A percentile compares a stretch with the other conserved stretches of the same genome.
Conservation (phyloP, 2,888 invertebrate genomes). For the Eumacrocentrus americanus region DNA sequence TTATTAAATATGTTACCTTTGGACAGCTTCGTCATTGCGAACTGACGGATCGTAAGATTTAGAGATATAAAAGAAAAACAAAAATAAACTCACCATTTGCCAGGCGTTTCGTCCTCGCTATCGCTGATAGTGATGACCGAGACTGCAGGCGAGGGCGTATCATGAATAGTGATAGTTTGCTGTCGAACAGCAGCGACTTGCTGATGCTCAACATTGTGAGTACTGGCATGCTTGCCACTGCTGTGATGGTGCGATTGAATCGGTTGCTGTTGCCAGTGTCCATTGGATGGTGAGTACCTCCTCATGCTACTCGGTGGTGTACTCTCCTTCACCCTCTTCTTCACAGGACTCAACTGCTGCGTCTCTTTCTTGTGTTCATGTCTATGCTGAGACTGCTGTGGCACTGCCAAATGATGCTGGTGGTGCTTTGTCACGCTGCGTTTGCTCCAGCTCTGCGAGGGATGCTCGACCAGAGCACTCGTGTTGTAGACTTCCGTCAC, state of each 20-base stretch:
- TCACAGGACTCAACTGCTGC: conserved; percentile 92
- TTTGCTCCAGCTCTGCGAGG: conserved; percentile 62
- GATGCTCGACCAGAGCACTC: conserved; percentile 64
- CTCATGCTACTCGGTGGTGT: conserved; percentile 74
- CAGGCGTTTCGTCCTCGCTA: conserved; percentile 84
- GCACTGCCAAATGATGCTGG: conserved; percentile 67
- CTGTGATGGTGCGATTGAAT: conserved; percentile 48
- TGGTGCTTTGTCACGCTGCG: conserved; percentile 67
- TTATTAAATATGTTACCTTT: background rate
- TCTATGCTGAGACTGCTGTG: conserved; percentile 66
- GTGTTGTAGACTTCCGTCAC: conserved; percentile 68
- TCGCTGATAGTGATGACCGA: conserved; percentile 96
- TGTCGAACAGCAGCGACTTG: conserved; percentile 64
- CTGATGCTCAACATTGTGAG: conserved; percentile 57
- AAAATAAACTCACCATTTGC: conserved; percentile 54
- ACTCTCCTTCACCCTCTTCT: conserved; percentile 95
- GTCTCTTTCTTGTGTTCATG: conserved; percentile 80
- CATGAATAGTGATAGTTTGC: conserved; percentile 93
- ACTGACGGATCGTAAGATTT: too few species aligned
- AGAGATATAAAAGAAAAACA: conserved; percentile 4
- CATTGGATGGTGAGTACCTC: conserved; percentile 57
- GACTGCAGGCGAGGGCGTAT: conserved; percentile 93
- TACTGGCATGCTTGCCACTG: conserved; percentile 45
- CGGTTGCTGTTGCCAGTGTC: conserved; percentile 60
- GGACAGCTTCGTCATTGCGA: too few species aligned